Conservation (phyloP, 2,797 vertebrate species). For the Oceanodroma leucorhoa region DNA sequence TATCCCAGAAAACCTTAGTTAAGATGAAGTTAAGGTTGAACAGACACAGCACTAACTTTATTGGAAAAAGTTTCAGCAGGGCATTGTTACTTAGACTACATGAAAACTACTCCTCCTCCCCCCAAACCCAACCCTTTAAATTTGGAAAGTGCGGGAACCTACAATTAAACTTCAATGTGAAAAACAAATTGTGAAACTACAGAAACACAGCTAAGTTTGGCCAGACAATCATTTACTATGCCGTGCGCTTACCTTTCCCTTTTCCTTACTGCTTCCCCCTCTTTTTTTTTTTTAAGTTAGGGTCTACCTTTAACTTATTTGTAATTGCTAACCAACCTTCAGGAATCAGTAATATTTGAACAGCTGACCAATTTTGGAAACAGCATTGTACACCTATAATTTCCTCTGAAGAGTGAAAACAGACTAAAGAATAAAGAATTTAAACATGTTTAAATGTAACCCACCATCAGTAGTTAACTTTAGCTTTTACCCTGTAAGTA, state of each 20-base stretch:
- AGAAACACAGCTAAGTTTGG: background rate
- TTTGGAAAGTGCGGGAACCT: background rate
- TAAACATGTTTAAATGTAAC: background rate
- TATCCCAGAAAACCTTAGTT: background rate
- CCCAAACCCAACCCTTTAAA: background rate
- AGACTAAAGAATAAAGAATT: background rate
- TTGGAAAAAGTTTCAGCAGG: background rate
- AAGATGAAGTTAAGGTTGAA: background rate
- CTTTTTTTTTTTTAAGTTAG: background rate
- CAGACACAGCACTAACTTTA: background rate
- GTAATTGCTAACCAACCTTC: background rate
- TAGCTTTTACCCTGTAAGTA: background rate
- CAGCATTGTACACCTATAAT: background rate
- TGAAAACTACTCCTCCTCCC: background rate
- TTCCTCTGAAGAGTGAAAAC: background rate
- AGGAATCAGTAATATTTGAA: background rate
- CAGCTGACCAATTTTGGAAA: background rate
- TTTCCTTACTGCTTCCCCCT: background rate
- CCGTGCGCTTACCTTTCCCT: rapidly evolving
- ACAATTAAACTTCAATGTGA: background rate
- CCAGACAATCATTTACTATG: background rate
- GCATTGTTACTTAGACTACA: background rate
- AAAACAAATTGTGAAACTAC: background rate
- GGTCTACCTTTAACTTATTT: background rate
- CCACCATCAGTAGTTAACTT: background rate